Evolutionary conservation across 2,888 invertebrate genomes (phyloP), one percentile per base, ranked within the genome.

Genomic region (Diaprepes abbreviatus): DNA sequence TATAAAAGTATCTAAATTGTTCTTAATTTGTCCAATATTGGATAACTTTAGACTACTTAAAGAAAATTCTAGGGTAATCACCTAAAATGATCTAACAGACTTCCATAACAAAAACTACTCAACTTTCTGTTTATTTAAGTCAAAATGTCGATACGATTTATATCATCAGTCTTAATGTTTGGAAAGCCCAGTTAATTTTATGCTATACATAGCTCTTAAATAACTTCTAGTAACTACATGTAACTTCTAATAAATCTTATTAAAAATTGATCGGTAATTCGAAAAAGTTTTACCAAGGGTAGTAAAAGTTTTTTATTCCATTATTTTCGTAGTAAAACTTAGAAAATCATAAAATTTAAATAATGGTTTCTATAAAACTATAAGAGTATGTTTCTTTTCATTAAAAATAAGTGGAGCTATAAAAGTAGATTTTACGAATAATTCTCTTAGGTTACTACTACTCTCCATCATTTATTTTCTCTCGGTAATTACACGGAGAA

Each of bases 231-330:
- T 4, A 24, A 24, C 3, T 24, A 36, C 43, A n/a, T 43, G 10
- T 43, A n/a, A 43, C 43, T 21, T 17, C 19, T 43, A 19, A n/a
- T 43, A 21, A 43, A 43, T 4, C 21, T 43, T 9, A 5, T n/a
- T 43, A 43, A 43, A 43, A 43, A 43, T 43, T 43, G n/a, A 21
- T 43, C n/a, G 6, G 21, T 43, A 43, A 19, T 21, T 19, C 19
- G 3, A 24, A n/a, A 21, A 43, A 43, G 21, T 43, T 19, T 43
- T 43, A 21, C 4, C n/a, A 3, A 17, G 5, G 17, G 43, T n/a
- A 21, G n/a, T 43, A 40, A 40, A 33, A 40, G 40, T 43, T 43
- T 43, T 43, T 21, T 16, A n/a, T 43, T n/a, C n/a, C 43, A 43
- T 43, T 43, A 19, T 43, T 17, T n/a, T 19, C 43, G 21, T n/a